These are phyloP conservation scores for Crenichthys baileyi DNA, from an alignment of 2,797 vertebrate species.

Conservation along the genomic window DNA sequence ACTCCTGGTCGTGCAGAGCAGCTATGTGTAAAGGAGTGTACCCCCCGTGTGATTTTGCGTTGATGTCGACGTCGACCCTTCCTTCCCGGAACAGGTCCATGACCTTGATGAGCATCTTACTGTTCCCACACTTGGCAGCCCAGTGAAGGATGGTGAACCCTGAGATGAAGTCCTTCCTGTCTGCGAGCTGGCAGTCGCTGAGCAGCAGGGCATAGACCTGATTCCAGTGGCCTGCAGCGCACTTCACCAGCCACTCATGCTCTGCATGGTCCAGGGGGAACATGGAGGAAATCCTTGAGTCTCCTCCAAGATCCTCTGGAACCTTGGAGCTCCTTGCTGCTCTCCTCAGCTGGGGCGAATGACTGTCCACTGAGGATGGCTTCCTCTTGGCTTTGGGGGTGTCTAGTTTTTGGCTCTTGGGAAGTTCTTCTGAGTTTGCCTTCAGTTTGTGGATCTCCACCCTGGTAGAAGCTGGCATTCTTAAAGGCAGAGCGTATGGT, in stretches of 20 bases:
- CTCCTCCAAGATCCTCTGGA: conserved; percentile 75
- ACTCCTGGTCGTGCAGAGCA: conserved; percentile 85
- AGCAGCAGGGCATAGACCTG: conserved; percentile 88
- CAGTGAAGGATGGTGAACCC: conserved; percentile 95
- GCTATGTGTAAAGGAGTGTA: conserved; percentile 95
- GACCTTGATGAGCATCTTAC: conserved; percentile 84
- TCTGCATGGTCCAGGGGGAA: conserved; percentile 84
- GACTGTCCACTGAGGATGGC: conserved; percentile 49
- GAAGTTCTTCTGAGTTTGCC: conserved; percentile 26
- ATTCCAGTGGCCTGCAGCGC: conserved; percentile 86
- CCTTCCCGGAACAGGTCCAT: conserved; percentile 76
- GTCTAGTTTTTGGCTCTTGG: conserved; percentile 13
- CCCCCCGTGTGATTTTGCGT: conserved; percentile 84
- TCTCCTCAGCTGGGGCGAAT: conserved; percentile 77
- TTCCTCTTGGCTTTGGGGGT: conserved; percentile 55
- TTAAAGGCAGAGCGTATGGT: conserved; percentile 85
- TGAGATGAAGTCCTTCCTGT: conserved; percentile 90
- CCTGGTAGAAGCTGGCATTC: conserved; percentile 69
- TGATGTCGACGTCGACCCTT: conserved; percentile 80
- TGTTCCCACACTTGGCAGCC: conserved; percentile 90
- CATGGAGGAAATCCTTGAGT: conserved; percentile 47
- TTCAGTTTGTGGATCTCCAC: conserved; percentile 43
- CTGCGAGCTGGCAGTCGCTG: conserved; percentile 82
- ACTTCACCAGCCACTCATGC: conserved; percentile 89
- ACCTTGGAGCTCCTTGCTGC: conserved; percentile 69